A percentile compares a stretch with the other conserved stretches of the same genome.
Evolutionary conservation across 2,113 vertebrate species (phyloP).

Genomic region (Barnardius zonarius): DNA sequence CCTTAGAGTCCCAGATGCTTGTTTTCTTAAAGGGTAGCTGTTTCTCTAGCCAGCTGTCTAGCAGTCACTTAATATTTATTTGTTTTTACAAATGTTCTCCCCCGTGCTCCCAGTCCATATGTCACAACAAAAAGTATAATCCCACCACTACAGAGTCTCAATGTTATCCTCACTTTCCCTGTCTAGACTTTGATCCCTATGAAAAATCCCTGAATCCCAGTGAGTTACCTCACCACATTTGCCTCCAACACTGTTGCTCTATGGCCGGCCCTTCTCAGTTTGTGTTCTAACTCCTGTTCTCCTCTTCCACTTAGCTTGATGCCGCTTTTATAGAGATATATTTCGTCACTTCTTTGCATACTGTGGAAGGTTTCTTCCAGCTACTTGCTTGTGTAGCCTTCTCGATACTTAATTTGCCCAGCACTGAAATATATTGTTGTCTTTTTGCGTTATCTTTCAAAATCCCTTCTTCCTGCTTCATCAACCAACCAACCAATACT

Average conservation of each 20-base stretch:
- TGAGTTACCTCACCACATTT: neutral
- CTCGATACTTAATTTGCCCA: neutral
- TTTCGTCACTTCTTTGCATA: neutral
- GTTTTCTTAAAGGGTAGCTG: conserved; percentile 34
- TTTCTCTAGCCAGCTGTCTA: neutral
- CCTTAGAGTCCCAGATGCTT: conserved; percentile 35
- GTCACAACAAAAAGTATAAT: neutral
- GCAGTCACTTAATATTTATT: conserved; percentile 34
- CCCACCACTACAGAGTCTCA: neutral
- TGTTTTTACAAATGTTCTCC: conserved; percentile 25
- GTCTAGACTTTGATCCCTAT: neutral
- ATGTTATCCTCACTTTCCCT: neutral
- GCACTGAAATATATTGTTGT: neutral
- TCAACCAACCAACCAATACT: neutral
- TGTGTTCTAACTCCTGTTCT: neutral
- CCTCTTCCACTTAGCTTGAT: neutral
- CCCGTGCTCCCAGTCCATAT: neutral
- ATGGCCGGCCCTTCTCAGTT: neutral
- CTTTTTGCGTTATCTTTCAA: neutral
- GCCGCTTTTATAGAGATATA: neutral
- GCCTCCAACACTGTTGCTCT: neutral
- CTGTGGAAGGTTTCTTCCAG: neutral
- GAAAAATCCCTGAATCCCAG: neutral
- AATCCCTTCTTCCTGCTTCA: neutral
- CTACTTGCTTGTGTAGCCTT: neutral